phyloP scores from a whole-genome alignment of 2,113 vertebrate species.

The Andinoacara biseriatus region DNA sequence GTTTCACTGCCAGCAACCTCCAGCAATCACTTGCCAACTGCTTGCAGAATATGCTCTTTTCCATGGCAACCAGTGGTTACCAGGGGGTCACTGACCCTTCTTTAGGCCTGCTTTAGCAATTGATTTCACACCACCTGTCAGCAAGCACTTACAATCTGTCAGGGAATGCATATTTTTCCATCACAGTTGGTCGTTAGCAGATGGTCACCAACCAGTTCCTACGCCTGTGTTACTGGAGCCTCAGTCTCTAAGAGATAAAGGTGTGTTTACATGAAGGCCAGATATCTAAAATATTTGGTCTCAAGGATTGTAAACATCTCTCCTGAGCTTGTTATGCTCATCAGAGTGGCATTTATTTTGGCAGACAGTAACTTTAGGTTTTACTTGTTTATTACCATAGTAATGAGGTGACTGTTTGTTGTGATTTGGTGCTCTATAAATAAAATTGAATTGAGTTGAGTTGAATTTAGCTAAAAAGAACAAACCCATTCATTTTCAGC shows the following conservation, averaged over 20 bases:
- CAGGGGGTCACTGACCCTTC: not conserved
- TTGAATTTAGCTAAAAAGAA: conserved; percentile 11
- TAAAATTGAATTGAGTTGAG: no score
- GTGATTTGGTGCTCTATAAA: no score
- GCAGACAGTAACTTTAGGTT: conserved; percentile 13
- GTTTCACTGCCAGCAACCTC: not conserved
- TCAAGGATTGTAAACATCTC: conserved; percentile 57
- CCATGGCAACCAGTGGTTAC: no score
- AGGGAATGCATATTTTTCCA: not conserved
- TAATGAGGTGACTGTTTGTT: not conserved
- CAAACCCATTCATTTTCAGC: not conserved
- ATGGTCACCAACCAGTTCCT: not conserved
- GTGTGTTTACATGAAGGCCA: conserved; percentile 45
- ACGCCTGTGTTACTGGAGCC: not conserved
- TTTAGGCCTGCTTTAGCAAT: not conserved
- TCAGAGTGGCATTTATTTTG: conserved; percentile 66
- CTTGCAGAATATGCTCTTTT: not conserved
- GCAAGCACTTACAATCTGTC: not conserved
- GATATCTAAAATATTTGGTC: conserved; percentile 24
- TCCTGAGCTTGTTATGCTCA: conserved; percentile 40
- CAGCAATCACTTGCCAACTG: not conserved
- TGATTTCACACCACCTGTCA: not conserved
- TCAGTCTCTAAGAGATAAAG: conserved; percentile 18
- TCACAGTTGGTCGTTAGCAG: not conserved
- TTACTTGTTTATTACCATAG: conserved; percentile 19